Conservation (phyloP, 2,113 vertebrate species). For the Ceyx melanurus region DNA sequence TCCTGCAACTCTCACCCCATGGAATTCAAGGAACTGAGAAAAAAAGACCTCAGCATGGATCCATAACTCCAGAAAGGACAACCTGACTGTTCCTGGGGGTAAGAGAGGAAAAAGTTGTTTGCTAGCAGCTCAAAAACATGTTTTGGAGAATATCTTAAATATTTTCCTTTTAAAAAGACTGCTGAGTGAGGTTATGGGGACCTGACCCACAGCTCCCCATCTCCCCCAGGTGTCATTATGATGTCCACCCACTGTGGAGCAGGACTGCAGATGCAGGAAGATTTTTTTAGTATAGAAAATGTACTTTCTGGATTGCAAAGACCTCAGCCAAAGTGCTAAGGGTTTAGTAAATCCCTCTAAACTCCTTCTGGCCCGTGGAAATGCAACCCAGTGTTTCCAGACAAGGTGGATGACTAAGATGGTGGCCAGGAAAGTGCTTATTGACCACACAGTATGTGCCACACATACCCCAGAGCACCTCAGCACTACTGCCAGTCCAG, state of each 20-base stretch:
- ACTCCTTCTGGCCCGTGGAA: not conserved
- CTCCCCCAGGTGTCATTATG: rapidly evolving
- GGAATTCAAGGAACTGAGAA: not conserved
- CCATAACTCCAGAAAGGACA: not conserved
- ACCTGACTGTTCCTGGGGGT: not conserved
- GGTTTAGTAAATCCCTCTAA: not conserved
- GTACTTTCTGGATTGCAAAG: not conserved
- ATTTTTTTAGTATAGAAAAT: not conserved
- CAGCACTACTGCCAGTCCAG: not conserved
- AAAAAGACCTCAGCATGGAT: not conserved
- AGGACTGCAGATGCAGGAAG: not conserved
- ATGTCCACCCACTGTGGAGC: rapidly evolving
- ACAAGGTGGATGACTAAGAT: not conserved
- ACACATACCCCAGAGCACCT: not conserved
- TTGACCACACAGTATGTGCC: not conserved
- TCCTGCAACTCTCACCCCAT: not conserved
- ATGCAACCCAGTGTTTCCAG: not conserved
- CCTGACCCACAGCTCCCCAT: not conserved
- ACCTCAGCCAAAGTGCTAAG: not conserved
- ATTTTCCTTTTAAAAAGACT: not conserved
- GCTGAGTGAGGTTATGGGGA: not conserved
- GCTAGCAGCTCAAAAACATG: not conserved
- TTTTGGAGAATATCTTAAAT: not conserved
- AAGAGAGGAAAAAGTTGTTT: not conserved
- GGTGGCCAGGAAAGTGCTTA: not conserved